Percentiles rank a stretch among this genome's conserved stretches.
These are phyloP conservation scores for Platycheirus albimanus DNA, from an alignment of 2,888 invertebrate species.

Conservation along the genomic window DNA sequence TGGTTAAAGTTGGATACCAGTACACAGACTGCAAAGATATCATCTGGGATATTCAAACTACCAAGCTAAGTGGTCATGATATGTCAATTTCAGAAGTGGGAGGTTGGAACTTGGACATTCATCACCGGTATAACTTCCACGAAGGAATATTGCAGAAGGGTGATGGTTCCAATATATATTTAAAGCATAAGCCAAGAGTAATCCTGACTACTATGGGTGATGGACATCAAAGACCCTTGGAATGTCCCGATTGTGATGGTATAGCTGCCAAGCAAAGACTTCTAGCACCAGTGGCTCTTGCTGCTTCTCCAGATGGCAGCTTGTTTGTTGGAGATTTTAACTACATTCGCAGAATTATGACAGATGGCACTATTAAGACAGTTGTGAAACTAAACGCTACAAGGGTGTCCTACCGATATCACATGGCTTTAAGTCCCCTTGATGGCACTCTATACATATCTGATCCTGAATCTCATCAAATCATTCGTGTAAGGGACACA, in stretches of 20 bases:
- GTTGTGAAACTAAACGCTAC: slow-evolving; percentile 88
- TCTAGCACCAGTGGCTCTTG: slow-evolving; percentile 95
- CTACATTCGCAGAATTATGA: slow-evolving; percentile 92
- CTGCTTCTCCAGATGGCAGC: slow-evolving; percentile 95
- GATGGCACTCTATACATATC: slow-evolving; percentile 97
- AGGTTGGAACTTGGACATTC: slow-evolving; percentile 98
- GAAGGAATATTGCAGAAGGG: slow-evolving; percentile 99
- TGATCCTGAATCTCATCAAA: slow-evolving; percentile 97
- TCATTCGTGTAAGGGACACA: slow-evolving; percentile 92
- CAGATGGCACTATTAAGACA: slow-evolving; percentile 88
- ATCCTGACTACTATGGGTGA: slow-evolving; percentile 96
- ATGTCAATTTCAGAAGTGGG: slow-evolving; percentile 98
- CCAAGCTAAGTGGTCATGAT: slow-evolving; percentile 96
- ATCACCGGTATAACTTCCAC: slow-evolving; percentile 98
- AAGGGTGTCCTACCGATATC: slow-evolving; percentile 97
- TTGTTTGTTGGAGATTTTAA: slow-evolving; percentile 98
- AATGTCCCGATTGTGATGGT: slow-evolving; percentile 92
- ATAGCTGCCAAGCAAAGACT: slow-evolving; percentile 91
- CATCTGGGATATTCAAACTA: slow-evolving; percentile 98
- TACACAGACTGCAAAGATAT: slow-evolving; percentile 95
- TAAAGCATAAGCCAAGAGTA: slow-evolving; percentile 95
- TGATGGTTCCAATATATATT: slow-evolving; percentile 97
- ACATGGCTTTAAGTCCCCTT: slow-evolving; percentile 96
- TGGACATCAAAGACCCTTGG: slow-evolving; percentile 93
- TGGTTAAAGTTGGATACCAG: slow-evolving; percentile 98